phyloP scores from a whole-genome alignment of 2,797 vertebrate species.

The Tamandua tetradactyla region DNA sequence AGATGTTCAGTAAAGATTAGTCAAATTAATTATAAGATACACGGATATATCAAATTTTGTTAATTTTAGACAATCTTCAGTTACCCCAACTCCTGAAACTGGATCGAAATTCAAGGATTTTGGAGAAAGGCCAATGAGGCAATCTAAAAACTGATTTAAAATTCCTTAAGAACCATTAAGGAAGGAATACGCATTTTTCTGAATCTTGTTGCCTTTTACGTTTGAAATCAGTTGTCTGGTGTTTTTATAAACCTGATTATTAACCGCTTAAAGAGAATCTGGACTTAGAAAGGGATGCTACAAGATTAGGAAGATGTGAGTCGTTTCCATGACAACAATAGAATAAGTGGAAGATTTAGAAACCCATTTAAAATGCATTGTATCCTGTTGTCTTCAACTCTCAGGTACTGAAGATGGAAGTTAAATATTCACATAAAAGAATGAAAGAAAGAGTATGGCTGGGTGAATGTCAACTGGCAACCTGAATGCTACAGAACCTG shows the following conservation, averaged over 20 bases:
- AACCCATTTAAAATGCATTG: not conserved
- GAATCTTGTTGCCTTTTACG: not conserved
- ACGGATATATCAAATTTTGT: not conserved
- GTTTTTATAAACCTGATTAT: not conserved
- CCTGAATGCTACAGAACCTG: not conserved
- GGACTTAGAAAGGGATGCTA: not conserved
- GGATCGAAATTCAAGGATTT: slow-evolving; percentile 4
- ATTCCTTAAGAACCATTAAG: not conserved
- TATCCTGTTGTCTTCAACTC: not conserved
- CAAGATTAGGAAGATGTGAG: not conserved
- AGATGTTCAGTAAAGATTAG: not conserved
- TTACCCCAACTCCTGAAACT: not conserved
- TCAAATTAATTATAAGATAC: not conserved
- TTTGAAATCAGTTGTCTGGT: not conserved
- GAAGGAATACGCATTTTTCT: not conserved
- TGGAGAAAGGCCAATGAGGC: not conserved
- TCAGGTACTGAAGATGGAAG: not conserved
- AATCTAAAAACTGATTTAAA: not conserved
- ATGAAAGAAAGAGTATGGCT: not conserved
- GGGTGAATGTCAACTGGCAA: not conserved
- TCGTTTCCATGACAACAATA: not conserved
- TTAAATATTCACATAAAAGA: not conserved
- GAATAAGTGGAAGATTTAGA: not conserved
- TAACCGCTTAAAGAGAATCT: not conserved
- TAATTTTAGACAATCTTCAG: not conserved